phyloP scores from a whole-genome alignment of 1,140 invertebrate genomes.

The Akabosia matsudoensis region DNA sequence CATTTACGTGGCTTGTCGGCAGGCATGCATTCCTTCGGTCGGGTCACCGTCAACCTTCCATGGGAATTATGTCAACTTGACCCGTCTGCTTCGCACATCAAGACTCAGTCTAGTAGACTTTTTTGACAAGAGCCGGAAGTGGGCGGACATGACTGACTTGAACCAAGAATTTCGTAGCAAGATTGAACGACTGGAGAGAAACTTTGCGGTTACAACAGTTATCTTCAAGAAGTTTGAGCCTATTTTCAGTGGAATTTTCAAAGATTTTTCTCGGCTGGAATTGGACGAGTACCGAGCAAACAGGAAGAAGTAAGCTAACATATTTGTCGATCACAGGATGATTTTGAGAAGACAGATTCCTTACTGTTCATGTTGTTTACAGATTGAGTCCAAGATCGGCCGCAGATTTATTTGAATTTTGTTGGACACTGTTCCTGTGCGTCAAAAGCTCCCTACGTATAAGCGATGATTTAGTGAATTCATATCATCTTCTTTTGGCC shows the following conservation, averaged over 20 bases:
- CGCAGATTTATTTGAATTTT: conserved; percentile 83
- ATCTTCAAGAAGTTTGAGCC: conserved; percentile 90
- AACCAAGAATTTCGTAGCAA: conserved; percentile 77
- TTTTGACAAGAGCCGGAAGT: conserved; percentile 91
- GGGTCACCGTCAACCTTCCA: conserved; percentile 67
- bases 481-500: conserved; percentile 84
- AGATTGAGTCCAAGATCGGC: conserved; percentile 69
- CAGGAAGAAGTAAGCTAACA: conserved; percentile 37
- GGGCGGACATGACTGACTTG: conserved; percentile 91
- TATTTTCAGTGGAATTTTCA: conserved; percentile 81
- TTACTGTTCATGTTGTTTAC: conserved; percentile 45
- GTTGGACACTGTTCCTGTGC: conserved; percentile 88
- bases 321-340: too few species aligned
- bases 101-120: conserved; percentile 88
- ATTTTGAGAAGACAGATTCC: neutral
- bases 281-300: conserved; percentile 38
- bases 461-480: conserved; percentile 89
- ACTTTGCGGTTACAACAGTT: conserved; percentile 90
- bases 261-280: conserved; percentile 50
- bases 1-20: conserved; percentile 81
- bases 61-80: conserved; percentile 89
- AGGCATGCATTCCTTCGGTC: conserved; percentile 74
- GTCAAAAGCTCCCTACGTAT: conserved; percentile 80
- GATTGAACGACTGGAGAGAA: conserved; percentile 81
- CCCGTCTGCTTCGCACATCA: conserved; percentile 77